Percentiles rank a stretch among this genome's conserved stretches.
phyloP scores from a whole-genome alignment of 2,888 invertebrate species.

The Eristalis arbustorum region DNA sequence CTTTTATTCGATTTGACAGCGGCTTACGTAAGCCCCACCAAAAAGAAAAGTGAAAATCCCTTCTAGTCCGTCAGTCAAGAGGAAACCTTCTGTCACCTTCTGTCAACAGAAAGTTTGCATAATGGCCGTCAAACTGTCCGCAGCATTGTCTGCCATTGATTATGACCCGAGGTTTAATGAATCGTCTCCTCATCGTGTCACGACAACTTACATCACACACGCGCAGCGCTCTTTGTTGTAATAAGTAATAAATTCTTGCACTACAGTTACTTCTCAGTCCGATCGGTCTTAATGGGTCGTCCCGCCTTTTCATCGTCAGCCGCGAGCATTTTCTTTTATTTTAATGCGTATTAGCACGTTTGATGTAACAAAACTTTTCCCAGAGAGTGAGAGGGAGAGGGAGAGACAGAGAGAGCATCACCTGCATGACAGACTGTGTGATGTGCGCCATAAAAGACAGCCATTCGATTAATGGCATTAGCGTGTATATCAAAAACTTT shows the following conservation, averaged over 20 bases:
- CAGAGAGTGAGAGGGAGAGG: neutral
- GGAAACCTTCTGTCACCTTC: neutral
- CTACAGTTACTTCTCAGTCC: neutral
- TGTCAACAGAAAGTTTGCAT: neutral
- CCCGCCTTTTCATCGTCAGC: neutral
- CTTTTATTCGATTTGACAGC: neutral
- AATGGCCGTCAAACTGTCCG: neutral
- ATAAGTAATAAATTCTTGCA: neutral
- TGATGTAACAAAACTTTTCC: constrained; percentile 7
- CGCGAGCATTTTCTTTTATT: neutral
- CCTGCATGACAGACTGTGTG: neutral
- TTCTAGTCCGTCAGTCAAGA: neutral
- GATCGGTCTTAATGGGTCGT: neutral
- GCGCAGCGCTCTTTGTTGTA: neutral
- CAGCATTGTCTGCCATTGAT: neutral
- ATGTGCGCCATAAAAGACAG: constrained; percentile 10
- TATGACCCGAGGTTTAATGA: neutral
- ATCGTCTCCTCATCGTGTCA: neutral
- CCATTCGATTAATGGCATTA: constrained; percentile 38
- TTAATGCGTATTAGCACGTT: constrained; percentile 29
- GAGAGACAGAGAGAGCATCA: neutral
- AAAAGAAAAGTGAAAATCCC: neutral
- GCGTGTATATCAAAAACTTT: constrained; percentile 24
- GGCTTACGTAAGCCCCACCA: neutral
- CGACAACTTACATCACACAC: neutral